Percentiles rank a stretch among this genome's conserved stretches.
Conservation (phyloP, 2,797 vertebrate species). For the Pantherophis alleghaniensis region DNA sequence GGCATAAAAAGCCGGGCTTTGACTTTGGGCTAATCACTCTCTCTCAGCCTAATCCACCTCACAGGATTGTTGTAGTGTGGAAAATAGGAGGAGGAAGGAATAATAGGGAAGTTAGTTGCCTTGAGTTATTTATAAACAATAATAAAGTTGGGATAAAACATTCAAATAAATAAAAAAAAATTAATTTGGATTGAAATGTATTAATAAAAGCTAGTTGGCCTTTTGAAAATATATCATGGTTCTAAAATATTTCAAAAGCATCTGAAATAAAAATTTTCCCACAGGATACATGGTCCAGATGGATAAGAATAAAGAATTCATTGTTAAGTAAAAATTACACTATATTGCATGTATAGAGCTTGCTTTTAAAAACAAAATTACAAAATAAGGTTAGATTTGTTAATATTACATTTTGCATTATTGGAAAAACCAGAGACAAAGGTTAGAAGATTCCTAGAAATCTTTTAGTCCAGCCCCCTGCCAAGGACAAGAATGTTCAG, state of each 20-base stretch:
- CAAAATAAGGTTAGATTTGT: neutral
- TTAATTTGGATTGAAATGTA: neutral
- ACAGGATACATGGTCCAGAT: neutral
- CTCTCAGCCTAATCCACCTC: neutral
- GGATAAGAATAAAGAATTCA: neutral
- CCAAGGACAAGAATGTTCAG: neutral
- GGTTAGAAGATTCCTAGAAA: neutral
- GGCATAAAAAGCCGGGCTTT: neutral
- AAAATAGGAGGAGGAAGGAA: neutral
- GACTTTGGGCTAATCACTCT: neutral
- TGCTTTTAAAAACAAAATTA: neutral
- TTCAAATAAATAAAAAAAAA: neutral
- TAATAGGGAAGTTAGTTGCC: neutral
- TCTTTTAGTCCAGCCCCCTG: neutral
- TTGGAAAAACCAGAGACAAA: neutral
- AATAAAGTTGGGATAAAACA: neutral
- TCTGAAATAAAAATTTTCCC: neutral
- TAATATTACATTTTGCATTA: neutral
- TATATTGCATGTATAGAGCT: neutral
- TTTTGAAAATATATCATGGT: constrained; percentile 12
- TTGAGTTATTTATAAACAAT: neutral
- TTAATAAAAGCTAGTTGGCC: neutral
- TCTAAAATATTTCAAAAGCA: constrained; percentile 35
- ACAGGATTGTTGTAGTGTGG: neutral
- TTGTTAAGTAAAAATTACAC: neutral